Evolutionary conservation across 2,113 vertebrate genomes (phyloP).

Genomic region (Urocitellus parryii): DNA sequence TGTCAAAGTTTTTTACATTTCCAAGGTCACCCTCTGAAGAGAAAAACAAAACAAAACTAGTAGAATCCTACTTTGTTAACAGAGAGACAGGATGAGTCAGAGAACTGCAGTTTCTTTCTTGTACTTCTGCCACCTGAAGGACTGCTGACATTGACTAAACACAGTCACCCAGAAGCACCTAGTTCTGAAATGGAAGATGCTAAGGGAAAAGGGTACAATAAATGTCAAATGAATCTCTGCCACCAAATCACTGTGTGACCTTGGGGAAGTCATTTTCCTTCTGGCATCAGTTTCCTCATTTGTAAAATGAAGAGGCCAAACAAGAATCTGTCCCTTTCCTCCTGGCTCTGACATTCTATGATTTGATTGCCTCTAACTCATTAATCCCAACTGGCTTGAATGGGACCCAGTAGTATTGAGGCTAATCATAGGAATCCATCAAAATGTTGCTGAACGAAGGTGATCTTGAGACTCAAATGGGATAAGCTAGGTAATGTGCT

Average conservation of each 20-base stretch:
- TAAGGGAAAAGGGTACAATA: background rate
- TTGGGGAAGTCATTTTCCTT: constrained; percentile 66
- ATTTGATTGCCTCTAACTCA: constrained; percentile 61
- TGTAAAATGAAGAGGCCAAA: constrained; percentile 47
- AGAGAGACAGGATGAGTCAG: background rate
- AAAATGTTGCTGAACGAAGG: constrained; percentile 76
- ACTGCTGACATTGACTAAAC: background rate
- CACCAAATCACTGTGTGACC: constrained; percentile 47
- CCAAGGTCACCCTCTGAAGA: background rate
- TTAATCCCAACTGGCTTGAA: constrained; percentile 66
- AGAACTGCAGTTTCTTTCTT: background rate
- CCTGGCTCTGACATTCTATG: constrained; percentile 25
- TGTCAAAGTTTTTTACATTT: background rate
- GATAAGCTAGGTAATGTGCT: constrained; percentile 3
- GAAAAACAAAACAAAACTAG: background rate
- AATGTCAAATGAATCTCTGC: constrained; percentile 5
- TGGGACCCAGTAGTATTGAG: constrained; percentile 60
- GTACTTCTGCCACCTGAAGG: background rate
- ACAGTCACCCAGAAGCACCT: background rate
- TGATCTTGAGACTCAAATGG: constrained; percentile 38
- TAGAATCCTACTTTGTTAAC: background rate
- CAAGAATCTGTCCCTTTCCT: constrained; percentile 28
- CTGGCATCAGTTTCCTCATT: constrained; percentile 37
- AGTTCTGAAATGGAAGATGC: constrained; percentile 1
- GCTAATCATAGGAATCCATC: constrained; percentile 83